Percentiles rank a stretch among this genome's conserved stretches.
phyloP scores from a whole-genome alignment of 2,797 vertebrate species.

The Melanotaenia nigrans region DNA sequence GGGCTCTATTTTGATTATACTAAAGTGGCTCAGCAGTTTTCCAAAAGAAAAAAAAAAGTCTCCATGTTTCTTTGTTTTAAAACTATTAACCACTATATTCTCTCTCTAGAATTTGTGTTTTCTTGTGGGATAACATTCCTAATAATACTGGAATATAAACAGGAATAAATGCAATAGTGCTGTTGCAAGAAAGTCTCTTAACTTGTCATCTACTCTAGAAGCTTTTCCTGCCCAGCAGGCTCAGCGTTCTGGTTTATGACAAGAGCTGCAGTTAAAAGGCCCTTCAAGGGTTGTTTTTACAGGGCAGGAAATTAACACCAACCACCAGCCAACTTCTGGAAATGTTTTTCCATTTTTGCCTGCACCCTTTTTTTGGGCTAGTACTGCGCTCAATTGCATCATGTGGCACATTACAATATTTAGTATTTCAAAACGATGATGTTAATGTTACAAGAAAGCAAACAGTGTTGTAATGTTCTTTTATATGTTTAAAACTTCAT shows the following conservation, averaged over 20 bases:
- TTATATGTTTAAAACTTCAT: not conserved
- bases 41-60: not conserved
- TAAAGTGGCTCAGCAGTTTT: conserved; percentile 30
- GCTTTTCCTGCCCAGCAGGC: conserved; percentile 39
- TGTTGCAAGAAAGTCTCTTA: not conserved
- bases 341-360: conserved; percentile 2
- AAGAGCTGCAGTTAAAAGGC: conserved; percentile 11
- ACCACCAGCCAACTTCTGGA: conserved; percentile 21
- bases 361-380: not conserved
- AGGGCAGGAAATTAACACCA: conserved; percentile 49
- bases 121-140: not conserved
- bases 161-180: not conserved
- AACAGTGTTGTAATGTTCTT: not conserved
- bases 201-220: conserved; percentile 6
- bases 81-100: not conserved
- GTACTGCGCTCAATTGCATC: not conserved
- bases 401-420: not conserved
- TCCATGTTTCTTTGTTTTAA: not conserved
- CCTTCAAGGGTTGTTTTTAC: conserved; percentile 27
- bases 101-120: not conserved
- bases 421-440: not conserved
- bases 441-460: not conserved
- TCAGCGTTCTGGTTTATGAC: conserved; percentile 44
- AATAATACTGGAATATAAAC: not conserved
- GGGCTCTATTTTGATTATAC: conserved; percentile 38